Percentiles rank a stretch among this genome's conserved stretches.
Evolutionary conservation across 2,113 vertebrate genomes (phyloP).

Genomic region (Nansenia antarctica): DNA sequence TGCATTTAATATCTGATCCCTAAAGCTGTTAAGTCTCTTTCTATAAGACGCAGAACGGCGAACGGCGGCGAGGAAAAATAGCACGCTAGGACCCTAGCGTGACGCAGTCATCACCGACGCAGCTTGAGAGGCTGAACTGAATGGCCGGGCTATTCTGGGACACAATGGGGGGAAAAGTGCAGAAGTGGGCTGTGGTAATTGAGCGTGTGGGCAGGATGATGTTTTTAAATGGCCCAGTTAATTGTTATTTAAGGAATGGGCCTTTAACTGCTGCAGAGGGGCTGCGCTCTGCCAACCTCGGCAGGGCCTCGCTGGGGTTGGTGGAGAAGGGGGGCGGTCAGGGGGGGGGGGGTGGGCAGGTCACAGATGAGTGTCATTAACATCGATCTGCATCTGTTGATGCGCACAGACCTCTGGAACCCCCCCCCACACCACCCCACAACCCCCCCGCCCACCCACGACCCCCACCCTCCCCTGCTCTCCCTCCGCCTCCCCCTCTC

Average conservation of each 20-base stretch:
- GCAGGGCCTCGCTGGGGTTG: constrained; percentile 28
- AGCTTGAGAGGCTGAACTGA: constrained; percentile 55
- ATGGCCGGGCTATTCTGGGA: constrained; percentile 62
- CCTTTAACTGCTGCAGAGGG: constrained; percentile 45
- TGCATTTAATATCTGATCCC: constrained; percentile 55
- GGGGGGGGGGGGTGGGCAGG: constrained; percentile 25
- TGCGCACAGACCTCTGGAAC: constrained; percentile 38
- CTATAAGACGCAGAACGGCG: constrained; percentile 38
- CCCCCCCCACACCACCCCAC: constrained; percentile 14
- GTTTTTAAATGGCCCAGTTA: constrained; percentile 74
- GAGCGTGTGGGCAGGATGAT: constrained; percentile 73
- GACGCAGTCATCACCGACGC: constrained; percentile 44
- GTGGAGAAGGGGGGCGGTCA: constrained; percentile 33
- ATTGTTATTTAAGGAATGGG: constrained; percentile 77
- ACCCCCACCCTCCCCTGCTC: background rate
- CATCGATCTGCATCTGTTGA: constrained; percentile 41
- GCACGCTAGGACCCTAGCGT: constrained; percentile 26
- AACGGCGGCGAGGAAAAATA: constrained; percentile 38
- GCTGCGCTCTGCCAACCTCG: constrained; percentile 45
- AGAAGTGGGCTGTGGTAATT: constrained; percentile 75
- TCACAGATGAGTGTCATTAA: constrained; percentile 53
- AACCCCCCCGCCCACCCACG: background rate
- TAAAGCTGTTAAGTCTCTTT: constrained; percentile 52
- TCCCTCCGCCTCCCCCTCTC: background rate
- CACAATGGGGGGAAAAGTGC: constrained; percentile 66